Conservation (phyloP, 2,797 vertebrate species). For the Paratrypauchen microcephalus region DNA sequence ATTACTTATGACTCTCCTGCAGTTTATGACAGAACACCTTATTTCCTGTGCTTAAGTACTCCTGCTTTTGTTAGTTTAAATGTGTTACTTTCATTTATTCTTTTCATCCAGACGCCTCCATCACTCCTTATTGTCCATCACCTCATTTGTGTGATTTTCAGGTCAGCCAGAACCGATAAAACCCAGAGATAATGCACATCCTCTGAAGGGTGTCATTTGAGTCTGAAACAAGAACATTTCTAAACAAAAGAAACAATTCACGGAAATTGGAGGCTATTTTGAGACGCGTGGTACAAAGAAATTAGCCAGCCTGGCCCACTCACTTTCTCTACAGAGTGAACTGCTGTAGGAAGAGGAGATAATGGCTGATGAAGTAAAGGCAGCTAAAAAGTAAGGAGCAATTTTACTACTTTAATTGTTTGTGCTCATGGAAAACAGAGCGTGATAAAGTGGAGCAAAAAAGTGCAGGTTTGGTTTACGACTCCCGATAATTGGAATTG, state of each 20-base stretch:
- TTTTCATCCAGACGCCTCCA: background rate
- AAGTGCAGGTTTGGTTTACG: no score
- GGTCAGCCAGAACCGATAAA: background rate
- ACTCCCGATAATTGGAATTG: no score
- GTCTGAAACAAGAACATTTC: background rate
- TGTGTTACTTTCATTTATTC: background rate
- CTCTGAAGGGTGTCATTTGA: slow-evolving; percentile 2
- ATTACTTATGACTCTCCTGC: no score
- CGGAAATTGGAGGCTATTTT: slow-evolving; percentile 1
- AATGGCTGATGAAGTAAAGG: background rate
- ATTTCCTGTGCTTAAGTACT: no score
- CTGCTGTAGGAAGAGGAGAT: background rate
- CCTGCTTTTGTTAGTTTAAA: no score
- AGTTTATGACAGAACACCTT: no score
- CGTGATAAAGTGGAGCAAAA: no score
- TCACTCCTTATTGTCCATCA: background rate
- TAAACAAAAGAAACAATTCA: background rate
- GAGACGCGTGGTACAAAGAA: background rate
- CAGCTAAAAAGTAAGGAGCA: background rate
- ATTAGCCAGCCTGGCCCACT: background rate
- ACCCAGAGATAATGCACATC: background rate
- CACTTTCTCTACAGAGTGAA: background rate
- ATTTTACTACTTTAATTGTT: no score
- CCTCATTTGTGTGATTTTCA: background rate
- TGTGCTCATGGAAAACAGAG: no score